phyloP scores from a whole-genome alignment of 2,888 invertebrate genomes.

The Agonum fuliginosum region DNA sequence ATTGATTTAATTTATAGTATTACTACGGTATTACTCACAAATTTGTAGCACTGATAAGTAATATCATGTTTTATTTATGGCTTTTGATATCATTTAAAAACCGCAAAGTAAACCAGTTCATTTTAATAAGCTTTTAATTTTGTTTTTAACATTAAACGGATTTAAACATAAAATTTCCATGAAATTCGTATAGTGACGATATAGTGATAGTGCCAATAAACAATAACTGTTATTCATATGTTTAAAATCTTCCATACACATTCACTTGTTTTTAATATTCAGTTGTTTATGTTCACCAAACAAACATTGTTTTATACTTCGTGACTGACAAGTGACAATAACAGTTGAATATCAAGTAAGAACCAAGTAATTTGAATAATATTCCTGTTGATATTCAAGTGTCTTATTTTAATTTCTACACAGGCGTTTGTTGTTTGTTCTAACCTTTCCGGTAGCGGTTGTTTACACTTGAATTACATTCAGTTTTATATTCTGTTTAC shows the following conservation, averaged over 20 bases:
- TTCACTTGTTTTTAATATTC: conserved; percentile 4
- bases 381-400: conserved; percentile 29
- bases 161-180: no score
- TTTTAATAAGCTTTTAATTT: no score
- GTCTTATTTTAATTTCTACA: conserved; percentile 17
- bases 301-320: conserved; percentile 3
- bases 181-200: no score
- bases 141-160: no score
- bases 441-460: conserved; percentile 17
- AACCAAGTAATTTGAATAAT: conserved; percentile 24
- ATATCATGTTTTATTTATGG: no score
- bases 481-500: neutral
- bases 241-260: neutral
- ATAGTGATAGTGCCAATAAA: no score
- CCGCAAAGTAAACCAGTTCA: no score
- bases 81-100: no score
- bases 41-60: no score
- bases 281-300: conserved; percentile 10
- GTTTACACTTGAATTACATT: conserved; percentile 6
- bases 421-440: conserved; percentile 4
- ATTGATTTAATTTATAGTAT: no score
- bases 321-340: conserved; percentile 2
- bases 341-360: conserved; percentile 34
- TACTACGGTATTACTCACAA: no score
- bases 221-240: no score